Percentiles rank a stretch among this genome's conserved stretches.
Conservation (phyloP, 2,888 invertebrate genomes). For the Clusia tigrina region DNA sequence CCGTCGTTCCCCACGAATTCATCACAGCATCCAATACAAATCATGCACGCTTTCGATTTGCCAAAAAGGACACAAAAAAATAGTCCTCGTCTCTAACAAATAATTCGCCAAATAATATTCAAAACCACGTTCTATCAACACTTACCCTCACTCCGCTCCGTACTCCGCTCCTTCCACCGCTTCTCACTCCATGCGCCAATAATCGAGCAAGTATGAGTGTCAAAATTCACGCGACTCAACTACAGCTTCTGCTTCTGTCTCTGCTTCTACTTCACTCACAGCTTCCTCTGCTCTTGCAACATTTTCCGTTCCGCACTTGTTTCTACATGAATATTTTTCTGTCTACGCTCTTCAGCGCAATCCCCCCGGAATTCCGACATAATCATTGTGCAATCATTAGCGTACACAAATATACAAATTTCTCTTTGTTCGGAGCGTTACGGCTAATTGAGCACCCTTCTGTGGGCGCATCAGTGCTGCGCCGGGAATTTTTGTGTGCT, state of each 20-base stretch:
- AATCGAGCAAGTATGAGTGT: constrained; percentile 22
- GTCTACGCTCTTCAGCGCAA: constrained; percentile 26
- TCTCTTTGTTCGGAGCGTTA: constrained; percentile 54
- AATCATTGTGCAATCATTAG: constrained; percentile 63
- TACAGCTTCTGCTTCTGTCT: background rate
- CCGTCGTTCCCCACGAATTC: constrained; percentile 55
- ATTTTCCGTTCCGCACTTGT: constrained; percentile 38
- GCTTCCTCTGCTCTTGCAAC: background rate
- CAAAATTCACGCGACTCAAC: constrained; percentile 32
- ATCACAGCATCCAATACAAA: constrained; percentile 40
- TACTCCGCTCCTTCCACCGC: background rate
- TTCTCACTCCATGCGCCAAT: background rate
- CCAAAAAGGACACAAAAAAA: constrained; percentile 31
- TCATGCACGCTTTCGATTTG: constrained; percentile 49
- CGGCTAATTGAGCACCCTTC: constrained; percentile 65
- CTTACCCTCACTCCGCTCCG: background rate
- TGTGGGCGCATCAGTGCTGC: constrained; percentile 45
- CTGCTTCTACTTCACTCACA: background rate
- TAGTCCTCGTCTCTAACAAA: constrained; percentile 14
- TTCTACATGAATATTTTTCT: constrained; percentile 38
- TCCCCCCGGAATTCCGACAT: constrained; percentile 42
- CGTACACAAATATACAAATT: constrained; percentile 49
- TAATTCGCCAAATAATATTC: constrained; percentile 33
- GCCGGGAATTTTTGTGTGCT: too few relatives aligned
- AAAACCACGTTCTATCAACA: constrained; percentile 21